phyloP scores from a whole-genome alignment of 2,888 invertebrate genomes.

The Aphelenchoides bicaudatus region DNA sequence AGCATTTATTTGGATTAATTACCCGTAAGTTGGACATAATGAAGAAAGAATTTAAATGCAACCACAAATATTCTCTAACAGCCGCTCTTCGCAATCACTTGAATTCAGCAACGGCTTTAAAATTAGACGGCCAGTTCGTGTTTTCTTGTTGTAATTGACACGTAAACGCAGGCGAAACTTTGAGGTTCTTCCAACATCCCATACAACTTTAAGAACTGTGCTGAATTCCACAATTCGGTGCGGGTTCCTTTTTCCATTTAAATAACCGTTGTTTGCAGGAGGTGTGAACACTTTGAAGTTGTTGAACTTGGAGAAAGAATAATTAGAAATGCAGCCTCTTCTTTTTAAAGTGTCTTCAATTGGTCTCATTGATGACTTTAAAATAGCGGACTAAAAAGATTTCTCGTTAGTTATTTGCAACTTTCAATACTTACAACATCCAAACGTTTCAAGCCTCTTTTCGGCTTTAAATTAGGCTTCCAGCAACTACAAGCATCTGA shows the following conservation, averaged over 20 bases:
- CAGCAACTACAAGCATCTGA: too few relatives aligned
- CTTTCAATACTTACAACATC: too few relatives aligned
- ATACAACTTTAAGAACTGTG: neutral
- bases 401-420: too few relatives aligned
- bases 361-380: neutral
- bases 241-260: too few relatives aligned
- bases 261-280: neutral
- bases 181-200: neutral
- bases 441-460: too few relatives aligned
- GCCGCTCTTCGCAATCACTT: neutral
- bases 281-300: neutral
- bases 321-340: neutral
- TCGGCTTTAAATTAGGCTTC: too few relatives aligned
- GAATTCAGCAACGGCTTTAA: neutral
- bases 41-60: constrained; percentile 7
- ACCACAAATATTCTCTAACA: constrained; percentile 4
- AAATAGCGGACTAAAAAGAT: neutral
- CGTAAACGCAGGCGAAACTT: neutral
- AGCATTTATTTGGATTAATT: constrained; percentile 5
- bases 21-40: constrained; percentile 9
- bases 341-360: neutral
- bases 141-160: neutral
- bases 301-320: neutral
- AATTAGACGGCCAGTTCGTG: neutral
- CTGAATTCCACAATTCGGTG: constrained; percentile 2